These are phyloP conservation scores for Melanerpes aurifrons DNA, from an alignment of 2,113 vertebrate genomes.

Conservation along the genomic window DNA sequence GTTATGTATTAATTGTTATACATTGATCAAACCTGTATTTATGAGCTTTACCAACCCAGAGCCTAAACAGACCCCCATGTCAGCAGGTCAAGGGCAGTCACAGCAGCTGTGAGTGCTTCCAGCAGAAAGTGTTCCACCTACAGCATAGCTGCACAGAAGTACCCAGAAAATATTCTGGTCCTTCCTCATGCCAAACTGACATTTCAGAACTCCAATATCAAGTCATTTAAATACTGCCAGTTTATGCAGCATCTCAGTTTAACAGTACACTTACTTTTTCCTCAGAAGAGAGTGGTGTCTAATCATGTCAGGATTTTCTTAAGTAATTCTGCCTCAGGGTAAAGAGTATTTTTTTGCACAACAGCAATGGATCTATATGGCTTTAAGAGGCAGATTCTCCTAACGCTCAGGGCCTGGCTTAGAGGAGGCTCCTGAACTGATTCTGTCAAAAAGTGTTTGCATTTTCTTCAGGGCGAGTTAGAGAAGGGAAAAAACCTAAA, in stretches of 20 bases:
- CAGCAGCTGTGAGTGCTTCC: neutral
- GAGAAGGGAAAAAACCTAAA: slow-evolving; percentile 68
- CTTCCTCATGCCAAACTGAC: neutral
- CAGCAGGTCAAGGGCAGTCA: neutral
- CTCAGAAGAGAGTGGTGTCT: slow-evolving; percentile 45
- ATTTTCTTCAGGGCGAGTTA: slow-evolving; percentile 66
- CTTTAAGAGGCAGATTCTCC: slow-evolving; percentile 69
- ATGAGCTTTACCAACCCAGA: neutral
- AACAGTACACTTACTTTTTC: slow-evolving; percentile 24
- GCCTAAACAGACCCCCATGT: neutral
- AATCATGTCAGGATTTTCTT: slow-evolving; percentile 68
- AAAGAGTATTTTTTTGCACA: slow-evolving; percentile 34
- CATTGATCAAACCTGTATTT: neutral
- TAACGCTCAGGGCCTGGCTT: slow-evolving; percentile 73
- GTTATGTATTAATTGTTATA: neutral
- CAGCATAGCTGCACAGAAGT: neutral
- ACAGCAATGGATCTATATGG: slow-evolving; percentile 55
- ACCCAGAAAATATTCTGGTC: neutral
- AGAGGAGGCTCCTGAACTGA: slow-evolving; percentile 79
- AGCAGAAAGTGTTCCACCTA: neutral
- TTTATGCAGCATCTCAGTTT: slow-evolving; percentile 35
- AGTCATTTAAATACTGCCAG: slow-evolving; percentile 19
- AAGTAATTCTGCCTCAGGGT: slow-evolving; percentile 55
- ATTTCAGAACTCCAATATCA: neutral
- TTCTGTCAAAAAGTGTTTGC: slow-evolving; percentile 83